Evolutionary conservation across 92 coral and sea anemone genomes (phyloP), one percentile per base, ranked within the genome.

Genomic region (Epizoanthus scotinus): DNA sequence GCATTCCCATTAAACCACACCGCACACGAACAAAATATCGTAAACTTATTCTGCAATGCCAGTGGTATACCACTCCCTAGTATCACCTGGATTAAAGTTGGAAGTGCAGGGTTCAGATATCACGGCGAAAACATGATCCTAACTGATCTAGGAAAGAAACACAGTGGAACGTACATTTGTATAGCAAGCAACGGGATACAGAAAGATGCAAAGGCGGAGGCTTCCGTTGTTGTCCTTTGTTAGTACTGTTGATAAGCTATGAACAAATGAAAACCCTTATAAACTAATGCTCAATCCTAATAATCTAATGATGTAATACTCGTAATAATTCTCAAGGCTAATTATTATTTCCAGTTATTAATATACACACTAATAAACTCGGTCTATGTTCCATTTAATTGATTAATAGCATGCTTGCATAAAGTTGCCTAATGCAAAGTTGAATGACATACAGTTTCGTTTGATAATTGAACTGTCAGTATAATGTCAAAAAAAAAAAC

Each of bases 31-130:
- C 18, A 29, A 20, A 38, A 7, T 22, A 55, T 0, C 13, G 18
- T 58, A 5, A 58, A 34, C 19, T 34, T 75, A 25, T 75, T 75
- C 81, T 75, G 81, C 56, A 75, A 75, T 44, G 68, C 81, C 15
- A 75, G 81, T 24, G 81, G 81, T 60, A 52, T n/a, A 2, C 81
- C 81, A 1, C 12, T 36, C 6, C 81, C 81, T 40, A 6, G 0
- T 7, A 59, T 57, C 14, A 38, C 47, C 18, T 75, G 81, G 81
- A 75, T 27, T 8, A 59, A 36, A 75, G 38, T 59, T 75, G 81
- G 38, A 60, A 42, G 3, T 6, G 21, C 66, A 58, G 68, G 49
- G 15, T 75, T 75, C 65, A 59, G 24, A n/a, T 67, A 75, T 15
- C 2, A 19, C 10, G 81, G 81, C n/a, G 26, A 60, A 21, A 31